Evolutionary conservation across 2,888 invertebrate species (phyloP), one percentile per base, ranked within the genome.

Genomic region (Aphodius sticticus): DNA sequence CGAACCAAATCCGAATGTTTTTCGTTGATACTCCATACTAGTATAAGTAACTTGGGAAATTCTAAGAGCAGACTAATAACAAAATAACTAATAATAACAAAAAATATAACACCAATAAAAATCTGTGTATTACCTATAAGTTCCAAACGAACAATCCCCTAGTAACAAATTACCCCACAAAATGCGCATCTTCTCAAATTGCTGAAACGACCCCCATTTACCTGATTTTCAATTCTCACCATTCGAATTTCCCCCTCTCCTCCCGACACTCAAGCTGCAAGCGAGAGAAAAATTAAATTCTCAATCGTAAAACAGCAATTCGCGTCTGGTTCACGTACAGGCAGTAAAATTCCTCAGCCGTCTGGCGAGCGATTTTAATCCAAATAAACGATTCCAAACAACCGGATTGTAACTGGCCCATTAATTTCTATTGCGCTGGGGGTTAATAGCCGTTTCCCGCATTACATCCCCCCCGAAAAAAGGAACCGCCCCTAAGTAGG

Each of bases 341-440:
- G n/a, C 35, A 72, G 36, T 72, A 72, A 16, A 72, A 72, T 72
- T 72, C 36, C 36, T 72, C 72, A 26, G 26, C 2, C 26, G 26
- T 3, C 3, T 26, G 26, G 26, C 26, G 35, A 36, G 36, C 35
- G 6, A 72, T 72, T 72, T 72, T 72, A 72, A 72, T 72, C 72
- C 15, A 16, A 72, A 16, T 72, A 72, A 72, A 72, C 35, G 36
- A n/a, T 16, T 72, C 36, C 76, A 77, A 77, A 79, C 77, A 69
- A 74, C 77, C 81, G 77, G 79, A 78, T 53, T 76, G 81, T 82
- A 82, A 80, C 81, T 81, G 81, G 77, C 82, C 53, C 82, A 82
- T 82, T 82, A 82, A 82, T 82, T 82, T 82, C 53, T 53, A 79
- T 81, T 81, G 80, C 81, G 82, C 76, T 81, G 81, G 78, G 82